A percentile compares a stretch with the other conserved stretches of the same genome.
phyloP scores from a whole-genome alignment of 2,797 vertebrate genomes.

The Xerus rutilus region DNA sequence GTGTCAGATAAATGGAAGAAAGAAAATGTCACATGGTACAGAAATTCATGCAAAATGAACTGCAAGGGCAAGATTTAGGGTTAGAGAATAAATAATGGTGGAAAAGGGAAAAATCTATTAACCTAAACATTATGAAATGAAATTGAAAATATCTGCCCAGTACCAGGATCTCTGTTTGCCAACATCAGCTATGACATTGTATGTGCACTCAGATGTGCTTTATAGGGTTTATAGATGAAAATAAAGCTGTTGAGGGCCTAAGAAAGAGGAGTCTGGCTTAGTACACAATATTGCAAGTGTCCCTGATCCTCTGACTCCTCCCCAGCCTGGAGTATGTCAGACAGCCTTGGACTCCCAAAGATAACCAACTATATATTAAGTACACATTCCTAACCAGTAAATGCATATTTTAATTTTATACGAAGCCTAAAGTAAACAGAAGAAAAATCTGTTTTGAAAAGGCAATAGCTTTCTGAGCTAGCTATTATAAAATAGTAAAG shows the following conservation, averaged over 20 bases:
- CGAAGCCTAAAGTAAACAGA: constrained; percentile 38
- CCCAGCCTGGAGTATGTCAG: not conserved
- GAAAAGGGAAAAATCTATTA: constrained; percentile 22
- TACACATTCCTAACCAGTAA: not conserved
- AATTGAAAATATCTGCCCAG: not conserved
- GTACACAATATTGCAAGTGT: not conserved
- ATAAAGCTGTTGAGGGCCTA: not conserved
- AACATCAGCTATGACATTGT: not conserved
- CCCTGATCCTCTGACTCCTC: not conserved
- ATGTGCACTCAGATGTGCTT: not conserved
- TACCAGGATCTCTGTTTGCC: not conserved
- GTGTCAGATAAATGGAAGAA: not conserved
- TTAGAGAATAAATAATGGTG: not conserved
- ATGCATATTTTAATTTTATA: constrained; percentile 27
- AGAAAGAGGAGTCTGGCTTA: not conserved
- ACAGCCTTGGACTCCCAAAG: not conserved
- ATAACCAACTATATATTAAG: not conserved
- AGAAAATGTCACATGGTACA: not conserved
- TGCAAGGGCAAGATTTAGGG: not conserved
- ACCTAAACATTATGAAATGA: not conserved
- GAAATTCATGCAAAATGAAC: not conserved
- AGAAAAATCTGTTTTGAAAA: constrained; percentile 34
- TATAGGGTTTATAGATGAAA: not conserved
- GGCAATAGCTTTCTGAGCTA: constrained; percentile 24
- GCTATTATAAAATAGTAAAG: constrained; percentile 28